Base-by-base conservation (phyloP, 2,797 vertebrate species). In the Chaenodraco wilsoni region DNA sequence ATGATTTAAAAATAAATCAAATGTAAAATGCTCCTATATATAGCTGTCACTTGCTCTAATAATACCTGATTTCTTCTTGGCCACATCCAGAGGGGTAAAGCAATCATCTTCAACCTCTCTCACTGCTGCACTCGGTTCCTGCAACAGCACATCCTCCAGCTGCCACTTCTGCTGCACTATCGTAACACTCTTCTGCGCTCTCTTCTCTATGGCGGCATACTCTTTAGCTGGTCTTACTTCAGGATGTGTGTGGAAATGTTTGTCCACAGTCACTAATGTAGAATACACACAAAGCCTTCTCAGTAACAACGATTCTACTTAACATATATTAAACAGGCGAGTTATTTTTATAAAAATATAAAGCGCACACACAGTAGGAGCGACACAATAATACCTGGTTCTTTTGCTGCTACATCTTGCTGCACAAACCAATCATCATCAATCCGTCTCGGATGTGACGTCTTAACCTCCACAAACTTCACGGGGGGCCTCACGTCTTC, bases 61-160 rank as follows among this genome's bases (percentile, higher is more conserved):
- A 60, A 57, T 93, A 93, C 91, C 92, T 92, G 89, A 81, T 84
- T 83, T 74, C 75, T 86, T 90, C 51, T 65, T 13, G 10, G 79
- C 54, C 61, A 85, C 50, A 76, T 88, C 87, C 68, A 92, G 78
- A 58, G 89, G 84, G 59, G 23, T 52, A 73, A 79, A 90, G 90
- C 91, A 93, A 59, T 91, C 85, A 76, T 91, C 89, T 2, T 90
- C 87, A 73, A 87, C 51, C 64, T 90, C 59, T 72, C 61, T 88
- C 45, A 63, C 76, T 19, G 62, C 57, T 46, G 80, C 75, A 68
- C 1, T 23, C 16, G 66, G 52, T 61, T 66, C 76, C 69, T 76
- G 65, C 68, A 69, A 81, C 4, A 82, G 33, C 19, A 60, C 62
- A 43, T 41, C 68, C 66, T 74, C 59, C 72, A 79, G 72, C 65